Evolutionary conservation across 2,888 invertebrate species (phyloP).

Genomic region (Ochropacha duplaris): DNA sequence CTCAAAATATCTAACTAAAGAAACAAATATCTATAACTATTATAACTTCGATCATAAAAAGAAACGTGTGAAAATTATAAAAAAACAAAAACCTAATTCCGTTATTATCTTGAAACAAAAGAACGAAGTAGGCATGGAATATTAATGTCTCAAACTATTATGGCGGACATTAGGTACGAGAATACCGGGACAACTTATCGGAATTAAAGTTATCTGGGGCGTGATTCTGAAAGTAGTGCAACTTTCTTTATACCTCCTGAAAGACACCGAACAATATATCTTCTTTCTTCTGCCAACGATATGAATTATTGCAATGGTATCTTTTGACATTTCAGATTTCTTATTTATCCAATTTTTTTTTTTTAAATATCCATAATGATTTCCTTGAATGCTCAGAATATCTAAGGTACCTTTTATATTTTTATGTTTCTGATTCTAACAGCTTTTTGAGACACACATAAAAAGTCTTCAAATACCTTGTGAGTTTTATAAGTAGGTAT

Average conservation of each 20-base stretch:
- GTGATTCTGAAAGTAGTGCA: slow-evolving; percentile 20
- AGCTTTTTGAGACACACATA: no score
- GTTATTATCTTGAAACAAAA: neutral
- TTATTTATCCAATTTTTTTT: no score
- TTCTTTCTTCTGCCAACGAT: neutral
- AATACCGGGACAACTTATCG: neutral
- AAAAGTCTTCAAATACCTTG: no score
- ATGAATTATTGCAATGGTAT: no score
- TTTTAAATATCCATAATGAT: no score
- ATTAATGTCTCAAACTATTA: neutral
- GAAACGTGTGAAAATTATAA: slow-evolving; percentile 4
- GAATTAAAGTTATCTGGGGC: slow-evolving; percentile 16
- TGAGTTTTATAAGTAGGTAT: no score
- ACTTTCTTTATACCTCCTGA: neutral
- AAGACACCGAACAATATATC: neutral
- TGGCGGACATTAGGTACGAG: neutral
- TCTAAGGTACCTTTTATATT: no score
- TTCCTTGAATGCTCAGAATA: no score
- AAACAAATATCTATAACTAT: neutral
- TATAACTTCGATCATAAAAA: neutral
- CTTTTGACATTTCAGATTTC: no score
- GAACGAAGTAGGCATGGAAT: neutral
- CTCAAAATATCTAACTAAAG: neutral
- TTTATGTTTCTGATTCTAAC: no score
- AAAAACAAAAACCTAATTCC: neutral